Conservation (phyloP, 2,888 invertebrate genomes). For the Lasioglossum marginatum region DNA sequence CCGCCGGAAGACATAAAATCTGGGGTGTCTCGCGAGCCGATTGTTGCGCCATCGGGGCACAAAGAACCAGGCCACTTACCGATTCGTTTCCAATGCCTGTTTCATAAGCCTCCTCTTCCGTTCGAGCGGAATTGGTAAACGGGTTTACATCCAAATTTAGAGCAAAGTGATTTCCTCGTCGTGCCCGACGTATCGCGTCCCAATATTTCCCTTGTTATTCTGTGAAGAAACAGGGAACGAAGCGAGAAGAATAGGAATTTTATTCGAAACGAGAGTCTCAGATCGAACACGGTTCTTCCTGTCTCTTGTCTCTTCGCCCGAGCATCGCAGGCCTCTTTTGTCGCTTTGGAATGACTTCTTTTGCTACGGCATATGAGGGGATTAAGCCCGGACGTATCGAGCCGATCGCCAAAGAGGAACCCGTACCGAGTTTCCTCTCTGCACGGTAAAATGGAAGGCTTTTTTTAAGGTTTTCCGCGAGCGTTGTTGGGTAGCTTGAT, state of each 20-base stretch:
- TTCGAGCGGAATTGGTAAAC: neutral
- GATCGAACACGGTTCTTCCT: slow-evolving; percentile 39
- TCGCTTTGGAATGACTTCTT: slow-evolving; percentile 31
- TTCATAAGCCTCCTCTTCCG: neutral
- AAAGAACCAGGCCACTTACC: slow-evolving; percentile 28
- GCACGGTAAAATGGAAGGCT: neutral
- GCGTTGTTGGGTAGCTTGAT: slow-evolving; percentile 9
- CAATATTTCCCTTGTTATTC: neutral
- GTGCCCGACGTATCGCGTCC: neutral
- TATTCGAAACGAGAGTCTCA: slow-evolving; percentile 12
- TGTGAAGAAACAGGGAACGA: neutral
- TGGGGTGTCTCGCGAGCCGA: slow-evolving; percentile 34
- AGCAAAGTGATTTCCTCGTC: neutral
- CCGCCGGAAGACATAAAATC: slow-evolving; percentile 34
- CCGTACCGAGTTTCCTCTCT: slow-evolving; percentile 24
- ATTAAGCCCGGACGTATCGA: slow-evolving; percentile 55
- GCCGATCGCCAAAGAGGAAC: slow-evolving; percentile 37
- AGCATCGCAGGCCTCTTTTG: slow-evolving; percentile 22
- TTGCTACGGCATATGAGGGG: slow-evolving; percentile 52
- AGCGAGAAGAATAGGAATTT: slow-evolving; percentile 3
- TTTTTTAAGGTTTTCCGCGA: neutral
- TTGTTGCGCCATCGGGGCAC: slow-evolving; percentile 5
- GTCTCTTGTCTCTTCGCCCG: slow-evolving; percentile 21
- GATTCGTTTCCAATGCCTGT: slow-evolving; percentile 17
- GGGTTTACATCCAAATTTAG: slow-evolving; percentile 4